Base-by-base conservation (phyloP, 2,797 vertebrate genomes). In the Typhlichthys subterraneus region DNA sequence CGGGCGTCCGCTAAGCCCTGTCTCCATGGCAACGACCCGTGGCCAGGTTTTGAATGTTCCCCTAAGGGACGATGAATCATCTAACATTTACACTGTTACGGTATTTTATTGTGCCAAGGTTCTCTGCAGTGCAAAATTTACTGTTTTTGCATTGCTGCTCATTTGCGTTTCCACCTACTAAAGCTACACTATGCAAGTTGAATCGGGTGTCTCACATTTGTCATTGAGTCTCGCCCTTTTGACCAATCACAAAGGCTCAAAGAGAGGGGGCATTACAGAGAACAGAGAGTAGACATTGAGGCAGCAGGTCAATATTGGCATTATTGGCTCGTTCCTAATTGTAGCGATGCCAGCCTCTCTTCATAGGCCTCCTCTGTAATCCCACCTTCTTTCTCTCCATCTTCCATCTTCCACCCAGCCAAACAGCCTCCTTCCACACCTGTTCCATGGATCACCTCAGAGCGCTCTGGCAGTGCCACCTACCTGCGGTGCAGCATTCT, bases 401-500 rank as follows among this genome's bases (percentile, higher is more conserved):
- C 56, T 23, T 70, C 15, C 23, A 52, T 59, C 56, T 23, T 12
- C 50, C 23, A 1, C 8, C 52, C 77, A 78, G 87, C 80, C 59
- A 70, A 82, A 56, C 77, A 67, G 31, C 93, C 93, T 17, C 87
- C 86, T 0, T n/a, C 85, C 60, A 91, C 91, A 1, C 73, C 83
- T 1, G 50, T 65, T 5, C 94, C 93, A 0, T 76, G 89, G 75
- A 85, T 97, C 15, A 49, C 67, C 59, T 77, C 93, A 0, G 93
- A 94, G 75, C 54, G 89, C 61, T 86, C 86, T 0, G 89, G 89
- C 59, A 79, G 74, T 75, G 80, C 52, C 0, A 15, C 96, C 65
- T 86, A 93, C 83, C 90, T 96, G 42, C 94, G 86, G 77, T 98
- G 96, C 81, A 85, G 76, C 73, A 96, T 97, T 67, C 85, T 86